Base-by-base conservation (phyloP, 1,140 invertebrate genomes). In the Cepaea nemoralis region DNA sequence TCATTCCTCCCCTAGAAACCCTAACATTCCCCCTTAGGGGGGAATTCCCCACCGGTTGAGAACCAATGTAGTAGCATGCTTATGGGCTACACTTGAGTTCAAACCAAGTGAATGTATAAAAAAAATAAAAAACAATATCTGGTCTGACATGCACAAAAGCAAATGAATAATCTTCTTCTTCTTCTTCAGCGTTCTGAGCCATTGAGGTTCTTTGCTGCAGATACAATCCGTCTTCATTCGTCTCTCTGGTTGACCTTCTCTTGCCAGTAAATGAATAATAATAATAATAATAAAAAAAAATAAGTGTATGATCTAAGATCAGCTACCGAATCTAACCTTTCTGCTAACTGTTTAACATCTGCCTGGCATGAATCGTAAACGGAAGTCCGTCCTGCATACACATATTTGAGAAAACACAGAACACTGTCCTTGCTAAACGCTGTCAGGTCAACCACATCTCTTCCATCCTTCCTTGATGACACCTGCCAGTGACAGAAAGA, bases 321-420 rank as follows among this genome's bases (percentile, higher is more conserved):
- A n/a, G n/a, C n/a, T n/a, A n/a, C 16, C 40, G 22, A 71, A 8
- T 39, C 40, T 71, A 6, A 39, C 69, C 69, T 40, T 5, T 71
- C 37, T 39, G 69, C 69, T 39, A 45, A 39, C 69, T 37, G 35
- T 45, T 71, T 39, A 0, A 71, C 69, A 19, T 71, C 69, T 71
- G 16, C 35, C 69, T 24, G 69, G 12, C 3, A 45, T 39, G 69
- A 71, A n/a, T 35, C 6, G 19, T 71, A 10, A 39, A 40, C 22
- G 39, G 73, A 55, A 39, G 35, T 27, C 14, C 31, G 8, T 50
- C 31, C 73, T 22, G 42, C 48, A 55, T 75, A 75, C 16, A 75
- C 33, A 22, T 40, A 75, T 16, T 22, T 75, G 42, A 75, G 45
- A 14, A 50, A 27, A 24, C 40, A 45, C 1, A 55, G 31, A 27